Base-by-base conservation (phyloP, 2,888 invertebrate genomes). In the Thyatira batis region DNA sequence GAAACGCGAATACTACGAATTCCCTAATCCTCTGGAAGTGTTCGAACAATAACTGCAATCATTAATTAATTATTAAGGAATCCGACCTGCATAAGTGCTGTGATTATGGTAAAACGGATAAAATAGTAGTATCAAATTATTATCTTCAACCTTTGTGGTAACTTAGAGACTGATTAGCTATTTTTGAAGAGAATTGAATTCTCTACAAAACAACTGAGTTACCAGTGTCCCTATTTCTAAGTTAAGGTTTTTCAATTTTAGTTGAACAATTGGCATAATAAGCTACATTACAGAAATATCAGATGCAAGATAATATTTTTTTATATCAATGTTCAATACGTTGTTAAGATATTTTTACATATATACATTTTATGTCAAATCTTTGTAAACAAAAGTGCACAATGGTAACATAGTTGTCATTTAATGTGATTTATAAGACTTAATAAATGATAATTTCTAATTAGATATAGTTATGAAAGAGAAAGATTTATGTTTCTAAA, bases 321-420 rank as follows among this genome's bases (percentile, higher is more conserved):
- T 23, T 4, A 23, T 23, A 49, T 49, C 25, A 27, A 30, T 49
- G 49, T 49, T 49, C 25, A 49, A 49, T 49, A 49, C 49, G 28
- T 49, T 49, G 27, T 20, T 50, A 50, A 50, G 39, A 50, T 50
- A 50, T 50, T 50, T 50, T 50, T 30, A 50, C 50, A 50, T 20
- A 33, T 50, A 50, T 33, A 50, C 50, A 50, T 33, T 20, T 50
- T 30, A 50, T 50, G 33, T 33, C 33, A 50, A 50, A 50, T 50
- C 11, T 30, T 50, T 50, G 20, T 30, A 20, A 30, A 50, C 50
- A 50, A 50, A 50, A 50, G 50, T 50, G 50, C 33, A 33, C n/a
- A 50, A 33, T 9, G 21, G 49, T 49, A 49, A 23, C 23, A 43
- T 43, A 43, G 43, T 43, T 43, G 17, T 43, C 43, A 17, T 43